Conservation (phyloP, 2,113 vertebrate genomes). For the Alectura lathami region DNA sequence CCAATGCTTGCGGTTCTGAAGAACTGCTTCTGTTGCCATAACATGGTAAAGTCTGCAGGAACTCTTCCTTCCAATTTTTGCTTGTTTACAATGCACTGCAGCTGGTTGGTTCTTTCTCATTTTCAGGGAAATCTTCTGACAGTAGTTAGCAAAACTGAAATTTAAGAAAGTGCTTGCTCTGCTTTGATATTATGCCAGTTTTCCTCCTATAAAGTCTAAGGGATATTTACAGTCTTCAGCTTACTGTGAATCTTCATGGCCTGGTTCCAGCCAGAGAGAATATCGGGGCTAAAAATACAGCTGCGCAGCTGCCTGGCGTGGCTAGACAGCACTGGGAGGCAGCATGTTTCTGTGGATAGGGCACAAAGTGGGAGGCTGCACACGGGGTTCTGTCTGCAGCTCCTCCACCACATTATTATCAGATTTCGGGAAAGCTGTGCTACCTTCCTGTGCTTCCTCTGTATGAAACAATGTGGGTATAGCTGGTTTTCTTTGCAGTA, state of each 20-base stretch:
- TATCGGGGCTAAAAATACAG: slow-evolving; percentile 33
- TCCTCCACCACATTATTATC: neutral
- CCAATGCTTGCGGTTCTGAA: slow-evolving; percentile 56
- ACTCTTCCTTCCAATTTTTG: slow-evolving; percentile 54
- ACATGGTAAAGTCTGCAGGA: slow-evolving; percentile 46
- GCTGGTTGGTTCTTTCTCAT: slow-evolving; percentile 32
- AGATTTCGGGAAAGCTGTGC: neutral
- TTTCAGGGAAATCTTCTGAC: slow-evolving; percentile 51
- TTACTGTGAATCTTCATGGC: slow-evolving; percentile 62
- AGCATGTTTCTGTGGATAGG: slow-evolving; percentile 32
- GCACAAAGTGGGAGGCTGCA: neutral
- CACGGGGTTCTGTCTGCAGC: neutral
- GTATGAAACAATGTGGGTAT: neutral
- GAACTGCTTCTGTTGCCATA: slow-evolving; percentile 65
- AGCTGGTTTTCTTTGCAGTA: neutral
- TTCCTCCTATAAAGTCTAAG: slow-evolving; percentile 42
- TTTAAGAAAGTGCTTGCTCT: slow-evolving; percentile 54
- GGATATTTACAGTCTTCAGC: slow-evolving; percentile 53
- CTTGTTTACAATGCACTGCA: slow-evolving; percentile 44
- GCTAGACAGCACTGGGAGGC: slow-evolving; percentile 55
- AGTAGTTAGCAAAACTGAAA: slow-evolving; percentile 50
- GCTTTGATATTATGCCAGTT: slow-evolving; percentile 67
- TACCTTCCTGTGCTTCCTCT: neutral
- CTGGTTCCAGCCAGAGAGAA: slow-evolving; percentile 41
- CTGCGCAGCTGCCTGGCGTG: slow-evolving; percentile 9